These are phyloP conservation scores for Sanderia malayensis DNA, from an alignment of 30 jellyfish, hydroid and myxozoan species.

Conservation along the genomic window DNA sequence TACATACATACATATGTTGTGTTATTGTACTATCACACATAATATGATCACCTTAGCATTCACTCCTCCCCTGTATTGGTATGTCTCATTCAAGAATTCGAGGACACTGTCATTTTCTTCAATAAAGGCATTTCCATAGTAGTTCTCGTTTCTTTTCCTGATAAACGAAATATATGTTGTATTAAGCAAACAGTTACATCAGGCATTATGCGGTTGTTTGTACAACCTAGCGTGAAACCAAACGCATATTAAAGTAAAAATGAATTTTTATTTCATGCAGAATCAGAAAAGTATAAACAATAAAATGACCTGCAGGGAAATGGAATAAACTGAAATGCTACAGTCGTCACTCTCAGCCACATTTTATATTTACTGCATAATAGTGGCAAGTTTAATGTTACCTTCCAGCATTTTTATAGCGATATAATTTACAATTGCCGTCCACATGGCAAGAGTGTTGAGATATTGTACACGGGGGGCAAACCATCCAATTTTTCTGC, in stretches of 20 bases:
- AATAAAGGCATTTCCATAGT: neutral
- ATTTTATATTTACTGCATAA: neutral
- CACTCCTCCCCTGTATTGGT: slow-evolving; percentile 3
- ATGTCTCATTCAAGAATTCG: neutral
- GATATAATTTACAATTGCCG: neutral
- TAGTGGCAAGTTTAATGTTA: neutral
- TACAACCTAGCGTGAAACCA: neutral
- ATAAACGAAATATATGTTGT: neutral
- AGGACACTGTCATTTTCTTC: slow-evolving; percentile 1
- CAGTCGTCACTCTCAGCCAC: neutral
- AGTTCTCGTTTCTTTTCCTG: neutral
- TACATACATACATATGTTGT: neutral
- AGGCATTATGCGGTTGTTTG: neutral
- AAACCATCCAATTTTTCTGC: neutral
- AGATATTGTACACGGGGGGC: slow-evolving; percentile 1
- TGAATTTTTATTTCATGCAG: neutral
- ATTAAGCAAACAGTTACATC: neutral
- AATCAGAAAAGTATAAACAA: neutral
- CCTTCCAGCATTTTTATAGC: slow-evolving; percentile 1
- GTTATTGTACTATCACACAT: neutral
- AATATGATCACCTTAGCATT: neutral
- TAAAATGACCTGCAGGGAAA: slow-evolving; percentile 1
- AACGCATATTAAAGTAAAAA: neutral
- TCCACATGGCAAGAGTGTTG: neutral
- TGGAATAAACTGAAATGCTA: neutral